A percentile compares a stretch with the other conserved stretches of the same genome.
Evolutionary conservation across 2,797 vertebrate species (phyloP).

Genomic region (Triplophysa yarkandensis): DNA sequence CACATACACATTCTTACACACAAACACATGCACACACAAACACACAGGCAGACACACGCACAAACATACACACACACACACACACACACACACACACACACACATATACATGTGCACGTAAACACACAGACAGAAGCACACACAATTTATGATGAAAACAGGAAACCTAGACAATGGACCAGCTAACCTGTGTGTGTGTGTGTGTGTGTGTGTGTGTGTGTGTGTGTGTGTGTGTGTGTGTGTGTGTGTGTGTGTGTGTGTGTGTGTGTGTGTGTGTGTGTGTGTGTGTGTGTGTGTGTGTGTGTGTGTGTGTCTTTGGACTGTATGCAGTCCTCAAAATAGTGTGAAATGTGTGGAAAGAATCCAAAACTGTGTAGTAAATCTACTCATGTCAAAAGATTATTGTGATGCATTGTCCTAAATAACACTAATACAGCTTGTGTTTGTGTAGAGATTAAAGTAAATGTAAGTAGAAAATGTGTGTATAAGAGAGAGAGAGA

Average conservation of each 20-base stretch:
- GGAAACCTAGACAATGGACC: constrained; percentile 51
- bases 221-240: not conserved
- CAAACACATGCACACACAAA: not conserved
- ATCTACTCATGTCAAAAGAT: too few species aligned
- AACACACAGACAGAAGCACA: constrained; percentile 28
- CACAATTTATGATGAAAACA: constrained; percentile 49
- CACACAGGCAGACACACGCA: constrained; percentile 2
- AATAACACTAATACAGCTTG: too few species aligned
- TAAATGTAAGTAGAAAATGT: not conserved
- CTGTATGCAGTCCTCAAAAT: too few species aligned
- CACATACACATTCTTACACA: too few species aligned
- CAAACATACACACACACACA: constrained; percentile 33
- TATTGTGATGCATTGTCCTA: too few species aligned
- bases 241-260: not conserved
- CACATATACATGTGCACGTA: constrained; percentile 15
- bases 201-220: not conserved
- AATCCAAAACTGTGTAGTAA: too few species aligned
- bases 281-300: not conserved
- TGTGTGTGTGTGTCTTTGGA: too few species aligned
- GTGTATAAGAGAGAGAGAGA: not conserved
- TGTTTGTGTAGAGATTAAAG: not conserved
- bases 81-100: constrained; percentile 30
- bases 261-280: constrained; percentile 8
- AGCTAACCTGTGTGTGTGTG: not conserved
- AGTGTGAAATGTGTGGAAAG: not conserved